Evolutionary conservation across 2,888 invertebrate species (phyloP).

Genomic region (Julus scanicus): DNA sequence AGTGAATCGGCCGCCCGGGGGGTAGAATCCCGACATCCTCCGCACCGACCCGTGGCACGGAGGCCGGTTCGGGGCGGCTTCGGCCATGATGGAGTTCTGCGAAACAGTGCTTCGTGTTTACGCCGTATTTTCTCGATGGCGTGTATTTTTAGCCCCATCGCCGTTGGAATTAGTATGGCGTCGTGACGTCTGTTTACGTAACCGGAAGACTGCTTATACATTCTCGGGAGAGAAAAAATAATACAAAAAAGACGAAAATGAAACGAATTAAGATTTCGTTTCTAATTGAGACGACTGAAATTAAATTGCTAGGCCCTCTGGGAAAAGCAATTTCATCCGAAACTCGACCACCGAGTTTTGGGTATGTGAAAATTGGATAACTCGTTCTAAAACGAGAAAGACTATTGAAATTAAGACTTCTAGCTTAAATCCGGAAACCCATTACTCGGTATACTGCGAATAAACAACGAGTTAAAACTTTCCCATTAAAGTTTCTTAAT

Average conservation of each 20-base stretch:
- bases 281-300: not conserved
- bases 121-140: not conserved
- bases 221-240: not conserved
- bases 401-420: too few species aligned
- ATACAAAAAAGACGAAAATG: not conserved
- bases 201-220: not conserved
- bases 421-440: too few species aligned
- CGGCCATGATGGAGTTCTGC: not conserved
- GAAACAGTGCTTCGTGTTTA: not conserved
- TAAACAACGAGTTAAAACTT: too few species aligned
- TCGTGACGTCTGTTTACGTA: not conserved
- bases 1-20: too few species aligned
- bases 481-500: too few species aligned
- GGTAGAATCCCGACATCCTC: too few species aligned
- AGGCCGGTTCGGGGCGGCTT: not conserved
- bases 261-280: too few species aligned
- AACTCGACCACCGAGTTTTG: too few species aligned
- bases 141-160: constrained; percentile 1
- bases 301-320: not conserved
- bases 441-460: too few species aligned
- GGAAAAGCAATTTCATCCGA: too few species aligned
- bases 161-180: not conserved
- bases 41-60: not conserved
- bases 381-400: too few species aligned
- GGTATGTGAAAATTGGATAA: too few species aligned